Base-by-base conservation (phyloP, 1,140 invertebrate species). In the Venturia canescens region DNA sequence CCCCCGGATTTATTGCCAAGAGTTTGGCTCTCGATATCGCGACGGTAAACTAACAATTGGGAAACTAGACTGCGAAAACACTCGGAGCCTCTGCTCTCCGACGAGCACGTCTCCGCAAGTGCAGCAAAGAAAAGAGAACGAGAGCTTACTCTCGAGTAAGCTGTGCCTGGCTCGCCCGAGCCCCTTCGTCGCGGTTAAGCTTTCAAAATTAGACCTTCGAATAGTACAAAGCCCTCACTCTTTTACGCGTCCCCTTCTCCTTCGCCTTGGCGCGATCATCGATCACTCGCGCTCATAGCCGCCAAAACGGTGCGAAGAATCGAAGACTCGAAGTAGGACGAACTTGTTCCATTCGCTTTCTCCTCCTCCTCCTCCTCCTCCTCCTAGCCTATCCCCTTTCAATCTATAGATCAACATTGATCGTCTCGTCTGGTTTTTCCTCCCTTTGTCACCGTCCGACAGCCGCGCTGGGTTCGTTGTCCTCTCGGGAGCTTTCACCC, bases 141-240 rank as follows among this genome's bases (percentile, higher is more conserved):
- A 69, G 27, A 44, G 34, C 34, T 71, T 38, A 23, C n/a, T 69
- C 29, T 13, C n/a, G 34, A 53, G 38, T 44, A 44, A 44, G 44
- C 44, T 53, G 44, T 29, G 23, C 23, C 44, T 23, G 71, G 60
- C 60, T 63, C 60, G 34, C 69, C 38, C 5, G 38, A 23, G 69
- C 67, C n/a, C 48, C 11, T n/a, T n/a, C n/a, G n/a, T n/a, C n/a
- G n/a, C 27, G 38, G 16, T 69, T 71, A 26, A 29, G 9, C 69
- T 74, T 74, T 74, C 71, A 26, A 74, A 74, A 74, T 74, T 74
- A 74, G 71, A 53, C 38, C 31, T 48, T 74, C 71, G 71, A 74
- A 48, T 53, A 29, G 29, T 74, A 74, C 71, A 74, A 74, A 74
- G 71, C 71, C 31, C 26, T 63, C 23, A 26, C 0, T 71, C 69